Conservation (phyloP, 2,797 vertebrate genomes). For the Antennarius maculatus region DNA sequence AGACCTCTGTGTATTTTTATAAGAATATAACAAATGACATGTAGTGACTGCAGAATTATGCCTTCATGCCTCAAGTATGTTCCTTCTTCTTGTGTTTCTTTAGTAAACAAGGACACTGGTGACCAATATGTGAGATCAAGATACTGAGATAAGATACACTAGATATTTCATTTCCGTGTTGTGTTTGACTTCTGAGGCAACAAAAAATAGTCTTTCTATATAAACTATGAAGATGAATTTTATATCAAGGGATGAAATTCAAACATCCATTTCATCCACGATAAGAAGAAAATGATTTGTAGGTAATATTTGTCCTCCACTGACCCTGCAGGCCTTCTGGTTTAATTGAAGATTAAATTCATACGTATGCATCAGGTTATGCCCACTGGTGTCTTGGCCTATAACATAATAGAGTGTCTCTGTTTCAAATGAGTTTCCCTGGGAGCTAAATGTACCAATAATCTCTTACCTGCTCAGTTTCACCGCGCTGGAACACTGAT, state of each 20-base stretch:
- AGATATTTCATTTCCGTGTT: no score
- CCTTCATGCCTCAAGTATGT: no score
- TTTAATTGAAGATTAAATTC: not conserved
- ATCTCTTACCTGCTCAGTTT: constrained; percentile 33
- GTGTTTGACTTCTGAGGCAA: no score
- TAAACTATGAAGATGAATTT: no score
- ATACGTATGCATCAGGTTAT: constrained; percentile 11
- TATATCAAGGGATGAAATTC: no score
- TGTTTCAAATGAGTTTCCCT: constrained; percentile 16
- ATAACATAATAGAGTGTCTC: not conserved
- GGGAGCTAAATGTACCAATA: constrained; percentile 30
- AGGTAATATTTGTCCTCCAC: not conserved
- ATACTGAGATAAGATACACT: no score
- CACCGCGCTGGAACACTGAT: constrained; percentile 28
- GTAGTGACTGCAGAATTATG: not conserved
- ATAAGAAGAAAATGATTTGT: not conserved
- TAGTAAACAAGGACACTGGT: no score
- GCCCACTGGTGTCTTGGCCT: constrained; percentile 4
- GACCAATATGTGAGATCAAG: no score
- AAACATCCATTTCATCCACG: not conserved
- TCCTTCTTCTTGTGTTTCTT: no score
- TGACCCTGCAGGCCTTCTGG: not conserved
- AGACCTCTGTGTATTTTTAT: not conserved
- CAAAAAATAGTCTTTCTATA: no score
- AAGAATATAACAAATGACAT: constrained; percentile 3